These are phyloP conservation scores for Athene noctua DNA, from an alignment of 2,113 vertebrate genomes.

Conservation along the genomic window DNA sequence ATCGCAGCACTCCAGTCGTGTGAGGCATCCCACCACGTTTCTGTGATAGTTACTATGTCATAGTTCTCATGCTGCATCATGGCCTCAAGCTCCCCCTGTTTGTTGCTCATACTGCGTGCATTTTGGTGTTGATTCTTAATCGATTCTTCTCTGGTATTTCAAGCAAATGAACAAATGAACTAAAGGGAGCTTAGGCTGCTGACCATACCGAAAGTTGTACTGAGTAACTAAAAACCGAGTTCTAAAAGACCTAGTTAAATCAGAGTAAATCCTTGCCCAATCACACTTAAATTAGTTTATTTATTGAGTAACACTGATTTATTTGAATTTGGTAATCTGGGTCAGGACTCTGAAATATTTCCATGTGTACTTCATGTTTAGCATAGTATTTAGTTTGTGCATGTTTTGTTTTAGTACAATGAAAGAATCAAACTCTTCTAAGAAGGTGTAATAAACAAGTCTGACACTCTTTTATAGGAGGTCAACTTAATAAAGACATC, in stretches of 20 bases:
- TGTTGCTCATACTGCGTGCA: no score
- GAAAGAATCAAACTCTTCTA: slow-evolving; percentile 13
- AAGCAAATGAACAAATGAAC: not conserved
- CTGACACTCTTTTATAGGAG: slow-evolving; percentile 12
- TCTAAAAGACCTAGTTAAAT: not conserved
- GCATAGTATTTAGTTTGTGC: slow-evolving; percentile 5
- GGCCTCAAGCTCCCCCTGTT: no score
- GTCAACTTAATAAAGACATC: slow-evolving; percentile 28
- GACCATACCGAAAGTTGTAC: not conserved
- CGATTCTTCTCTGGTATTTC: not conserved
- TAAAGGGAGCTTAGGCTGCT: not conserved
- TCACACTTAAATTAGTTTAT: not conserved
- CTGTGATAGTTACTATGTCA: no score
- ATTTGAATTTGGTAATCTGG: slow-evolving; percentile 21
- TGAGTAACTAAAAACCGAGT: not conserved
- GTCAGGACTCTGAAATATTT: slow-evolving; percentile 24
- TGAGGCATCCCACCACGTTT: no score
- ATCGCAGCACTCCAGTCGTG: no score
- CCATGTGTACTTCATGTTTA: slow-evolving; percentile 7
- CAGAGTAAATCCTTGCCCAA: not conserved
- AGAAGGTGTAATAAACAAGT: slow-evolving; percentile 50
- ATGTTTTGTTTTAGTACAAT: not conserved
- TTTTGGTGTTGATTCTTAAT: not conserved
- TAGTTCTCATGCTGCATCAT: no score
- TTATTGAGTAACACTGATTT: not conserved